Evolutionary conservation across 2,113 vertebrate genomes (phyloP), one percentile per base, ranked within the genome.

Genomic region (Chaenogobius annularis): DNA sequence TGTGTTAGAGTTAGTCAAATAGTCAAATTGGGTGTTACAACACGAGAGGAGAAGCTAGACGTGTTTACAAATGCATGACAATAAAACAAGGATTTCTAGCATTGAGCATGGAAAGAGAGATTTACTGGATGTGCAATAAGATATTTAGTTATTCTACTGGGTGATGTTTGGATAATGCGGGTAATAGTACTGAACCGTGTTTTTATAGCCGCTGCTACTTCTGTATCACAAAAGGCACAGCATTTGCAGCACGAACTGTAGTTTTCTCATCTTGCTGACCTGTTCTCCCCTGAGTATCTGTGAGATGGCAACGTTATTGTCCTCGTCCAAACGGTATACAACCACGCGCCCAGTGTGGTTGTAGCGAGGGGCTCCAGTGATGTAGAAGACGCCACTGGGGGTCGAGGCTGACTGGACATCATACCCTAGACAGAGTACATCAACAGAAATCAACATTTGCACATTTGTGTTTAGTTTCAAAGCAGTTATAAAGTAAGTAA

Each of bases 301-400:
- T 15, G 93, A 87, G 65, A 98, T 84, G 47, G 78, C 83, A 17
- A 95, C 73, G 0, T 90, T 77, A 56, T 73, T 88, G 5, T 52
- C 66, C n/a, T 78, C 83, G 56, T 92, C 72, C 81, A 97, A 94
- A 50, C 80, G 93, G 64, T 98, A 99, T 77, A 98, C 79, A 3
- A 96, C 85, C 20, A 98, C 96, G 61, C 97, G 95, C 10, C 98
- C 98, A 0, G 94, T 97, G 74, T 99, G 98, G 89, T 99, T 98
- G 87, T 96, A 97, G 4, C 98, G 91, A 5, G 98, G 98, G 6
- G 97, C 96, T 7, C 98, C 98, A 10, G 96, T 89, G 78, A 99
- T 92, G 85, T 97, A 98, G 7, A 98, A 82, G 44, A 94, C 89
- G 0, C 93, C 94, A 19, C 88, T 87, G 22, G 88, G 80, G 3